These are phyloP conservation scores for Blastobasis lacticolella DNA, from an alignment of 2,888 invertebrate genomes.

Conservation along the genomic window DNA sequence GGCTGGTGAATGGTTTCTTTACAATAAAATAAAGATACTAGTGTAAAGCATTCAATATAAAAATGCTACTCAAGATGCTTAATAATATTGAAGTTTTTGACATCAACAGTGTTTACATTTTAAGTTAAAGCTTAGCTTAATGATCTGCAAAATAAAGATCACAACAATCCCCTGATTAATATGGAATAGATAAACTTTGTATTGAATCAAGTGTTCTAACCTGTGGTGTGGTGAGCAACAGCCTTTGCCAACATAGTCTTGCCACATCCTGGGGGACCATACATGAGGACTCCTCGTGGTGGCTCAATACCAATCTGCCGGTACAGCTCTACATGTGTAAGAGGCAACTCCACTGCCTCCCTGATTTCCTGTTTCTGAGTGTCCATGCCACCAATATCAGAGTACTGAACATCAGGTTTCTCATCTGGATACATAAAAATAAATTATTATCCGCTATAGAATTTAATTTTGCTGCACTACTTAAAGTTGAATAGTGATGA, in stretches of 20 bases:
- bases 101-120: too few species aligned
- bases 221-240: constrained; percentile 98
- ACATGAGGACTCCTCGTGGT: constrained; percentile 98
- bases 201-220: constrained; percentile 47
- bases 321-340: constrained; percentile 98
- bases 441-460: too few species aligned
- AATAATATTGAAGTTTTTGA: too few species aligned
- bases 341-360: constrained; percentile 97
- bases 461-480: neutral
- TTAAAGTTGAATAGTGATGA: neutral
- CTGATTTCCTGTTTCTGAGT: constrained; percentile 99
- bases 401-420: constrained; percentile 97
- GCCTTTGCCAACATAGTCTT: constrained; percentile 99
- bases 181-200: too few species aligned
- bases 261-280: constrained; percentile 99
- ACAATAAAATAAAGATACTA: too few species aligned
- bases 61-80: too few species aligned
- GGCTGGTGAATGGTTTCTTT: too few species aligned
- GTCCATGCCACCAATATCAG: constrained; percentile 99
- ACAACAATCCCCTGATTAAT: too few species aligned
- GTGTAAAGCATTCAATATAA: too few species aligned
- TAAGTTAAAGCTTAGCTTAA: too few species aligned
- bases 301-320: constrained; percentile 99
- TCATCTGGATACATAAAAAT: constrained; percentile 78
- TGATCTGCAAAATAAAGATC: too few species aligned